phyloP scores from a whole-genome alignment of 1,140 invertebrate species.

The Heterodera schachtii region DNA sequence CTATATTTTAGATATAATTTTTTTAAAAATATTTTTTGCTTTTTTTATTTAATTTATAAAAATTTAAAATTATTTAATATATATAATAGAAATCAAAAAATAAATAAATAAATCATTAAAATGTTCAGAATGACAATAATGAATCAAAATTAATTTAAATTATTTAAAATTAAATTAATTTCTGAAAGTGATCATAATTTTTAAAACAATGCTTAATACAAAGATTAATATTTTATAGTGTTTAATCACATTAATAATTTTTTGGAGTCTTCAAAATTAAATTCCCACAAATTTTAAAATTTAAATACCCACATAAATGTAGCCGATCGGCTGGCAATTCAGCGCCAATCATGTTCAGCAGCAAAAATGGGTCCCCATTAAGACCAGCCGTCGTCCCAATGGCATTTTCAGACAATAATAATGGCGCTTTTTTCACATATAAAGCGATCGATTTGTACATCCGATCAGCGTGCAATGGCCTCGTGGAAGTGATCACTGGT shows the following conservation, averaged over 20 bases:
- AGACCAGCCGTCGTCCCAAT: neutral
- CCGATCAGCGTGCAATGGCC: slow-evolving; percentile 33
- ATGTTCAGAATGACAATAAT: neutral
- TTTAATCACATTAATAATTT: too few relatives aligned
- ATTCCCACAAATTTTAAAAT: too few relatives aligned
- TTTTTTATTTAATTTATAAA: too few relatives aligned
- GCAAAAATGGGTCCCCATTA: neutral
- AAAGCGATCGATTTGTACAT: slow-evolving; percentile 17
- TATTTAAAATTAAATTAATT: too few relatives aligned
- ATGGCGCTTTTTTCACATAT: slow-evolving; percentile 5
- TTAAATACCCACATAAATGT: slow-evolving; percentile 21
- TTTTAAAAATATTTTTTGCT: too few relatives aligned
- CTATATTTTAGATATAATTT: too few relatives aligned
- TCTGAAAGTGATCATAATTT: too few relatives aligned
- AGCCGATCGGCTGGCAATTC: slow-evolving; percentile 32
- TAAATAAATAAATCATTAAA: too few relatives aligned
- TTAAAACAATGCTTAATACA: too few relatives aligned
- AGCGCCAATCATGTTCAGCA: slow-evolving; percentile 30
- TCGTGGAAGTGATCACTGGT: slow-evolving; percentile 37
- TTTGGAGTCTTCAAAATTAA: too few relatives aligned
- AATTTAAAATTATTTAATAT: neutral
- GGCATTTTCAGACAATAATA: slow-evolving; percentile 1
- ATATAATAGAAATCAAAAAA: neutral
- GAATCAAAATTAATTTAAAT: too few relatives aligned
- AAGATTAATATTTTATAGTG: too few relatives aligned